Percentiles rank a stretch among this genome's conserved stretches.
These are phyloP conservation scores for Metaphire vulgaris DNA, from an alignment of 1,140 invertebrate species.

Conservation along the genomic window DNA sequence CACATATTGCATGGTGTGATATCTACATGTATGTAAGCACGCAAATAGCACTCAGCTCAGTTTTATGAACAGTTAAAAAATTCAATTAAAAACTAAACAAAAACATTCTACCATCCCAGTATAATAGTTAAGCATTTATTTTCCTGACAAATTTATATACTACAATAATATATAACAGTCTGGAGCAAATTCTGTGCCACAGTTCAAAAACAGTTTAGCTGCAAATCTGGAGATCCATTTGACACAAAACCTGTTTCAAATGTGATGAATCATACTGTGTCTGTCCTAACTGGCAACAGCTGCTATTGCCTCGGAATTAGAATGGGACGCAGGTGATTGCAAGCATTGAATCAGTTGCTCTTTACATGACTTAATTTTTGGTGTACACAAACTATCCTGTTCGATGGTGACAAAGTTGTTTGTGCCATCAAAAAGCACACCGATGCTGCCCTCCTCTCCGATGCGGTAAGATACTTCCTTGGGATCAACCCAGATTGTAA, in stretches of 20 bases:
- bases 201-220: neutral
- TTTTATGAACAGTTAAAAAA: neutral
- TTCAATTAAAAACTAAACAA: neutral
- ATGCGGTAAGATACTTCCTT: conserved; percentile 63
- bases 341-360: conserved; percentile 9
- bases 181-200: neutral
- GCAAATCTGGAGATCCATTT: neutral
- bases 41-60: neutral
- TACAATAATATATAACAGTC: neutral
- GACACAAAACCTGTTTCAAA: neutral
- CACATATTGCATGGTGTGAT: neutral
- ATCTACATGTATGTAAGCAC: neutral
- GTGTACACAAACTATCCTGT: neutral
- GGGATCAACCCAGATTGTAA: conserved; percentile 67
- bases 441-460: conserved; percentile 66
- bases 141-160: neutral
- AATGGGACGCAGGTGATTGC: neutral
- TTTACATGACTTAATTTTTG: conserved; percentile 17
- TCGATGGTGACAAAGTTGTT: neutral
- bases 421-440: conserved; percentile 57
- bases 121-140: neutral
- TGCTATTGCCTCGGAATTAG: conserved; percentile 4
- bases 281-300: conserved; percentile 16
- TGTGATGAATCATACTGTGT: neutral
- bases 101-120: neutral